Evolutionary conservation across 2,888 invertebrate species (phyloP), one percentile per base, ranked within the genome.

Genomic region (Schrankia costaestrigalis): DNA sequence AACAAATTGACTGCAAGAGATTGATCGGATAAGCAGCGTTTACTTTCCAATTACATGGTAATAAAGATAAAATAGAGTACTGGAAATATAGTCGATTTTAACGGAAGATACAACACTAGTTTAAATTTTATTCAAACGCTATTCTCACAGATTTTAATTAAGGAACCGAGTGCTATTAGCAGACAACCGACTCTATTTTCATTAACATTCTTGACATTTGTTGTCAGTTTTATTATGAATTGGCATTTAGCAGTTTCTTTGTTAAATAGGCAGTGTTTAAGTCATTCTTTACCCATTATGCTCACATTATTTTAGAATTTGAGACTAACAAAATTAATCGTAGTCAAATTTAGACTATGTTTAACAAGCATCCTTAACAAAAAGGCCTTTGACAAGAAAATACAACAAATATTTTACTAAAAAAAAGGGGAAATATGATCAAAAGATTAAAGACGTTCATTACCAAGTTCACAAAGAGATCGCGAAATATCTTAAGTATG

Each of bases 81-180:
- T 47, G 43, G 15, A 42, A 46, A 45, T 36, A 41, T 36, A 38
- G 39, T 45, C 33, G 27, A 52, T 50, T 42, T 40, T 31, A 28
- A 41, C 26, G 31, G 48, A 32, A 32, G 38, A 24, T 49, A 54
- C 53, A 60, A 15, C 51, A 46, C 54, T 43, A 51, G 28, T 45
- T 60, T 41, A 45, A 62, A 41, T 62, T 63, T 62, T 56, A 53
- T 61, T 54, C 35, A 45, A 43, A 55, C 41, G 36, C 36, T 44
- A 55, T 65, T 56, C 52, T 56, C 58, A 53, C 49, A 56, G 54
- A 66, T 67, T 73, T 71, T 67, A 76, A 76, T 73, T 70, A 73
- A 63, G 61, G 56, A 61, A 46, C 51, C 53, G 40, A 49, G 35
- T 39, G 29, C 40, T 26, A 55, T 52, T 45, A 41, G 35, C 33